Percentiles rank a stretch among this genome's conserved stretches.
Evolutionary conservation across 2,888 invertebrate species (phyloP).

Genomic region (Syrphus vitripennis): DNA sequence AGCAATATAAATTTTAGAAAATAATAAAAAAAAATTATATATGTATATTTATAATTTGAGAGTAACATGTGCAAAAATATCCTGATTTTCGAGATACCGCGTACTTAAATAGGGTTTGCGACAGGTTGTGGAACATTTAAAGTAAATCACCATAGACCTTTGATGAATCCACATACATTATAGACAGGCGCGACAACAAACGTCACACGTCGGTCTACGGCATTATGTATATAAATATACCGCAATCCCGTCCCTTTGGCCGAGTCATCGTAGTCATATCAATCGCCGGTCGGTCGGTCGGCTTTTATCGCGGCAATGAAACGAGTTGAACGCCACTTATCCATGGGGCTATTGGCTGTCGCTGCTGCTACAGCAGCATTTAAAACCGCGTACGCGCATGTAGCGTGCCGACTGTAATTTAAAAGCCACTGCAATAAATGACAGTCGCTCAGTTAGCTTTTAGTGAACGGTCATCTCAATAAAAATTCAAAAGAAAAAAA

Average conservation of each 20-base stretch:
- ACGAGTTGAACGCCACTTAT: slow-evolving; percentile 35
- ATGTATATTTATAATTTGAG: not conserved
- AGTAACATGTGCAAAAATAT: slow-evolving; percentile 63
- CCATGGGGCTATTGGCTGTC: not conserved
- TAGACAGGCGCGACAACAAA: slow-evolving; percentile 46
- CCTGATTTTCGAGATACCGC: slow-evolving; percentile 52
- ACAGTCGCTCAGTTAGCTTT: slow-evolving; percentile 70
- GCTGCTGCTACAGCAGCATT: slow-evolving; percentile 25
- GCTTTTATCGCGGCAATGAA: slow-evolving; percentile 27
- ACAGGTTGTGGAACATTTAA: slow-evolving; percentile 53
- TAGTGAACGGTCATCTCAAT: slow-evolving; percentile 69
- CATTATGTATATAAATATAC: not conserved
- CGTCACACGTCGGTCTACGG: slow-evolving; percentile 5
- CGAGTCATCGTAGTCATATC: too few relatives aligned
- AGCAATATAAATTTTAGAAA: not conserved
- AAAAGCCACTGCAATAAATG: slow-evolving; percentile 68
- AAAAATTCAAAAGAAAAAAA: slow-evolving; percentile 20
- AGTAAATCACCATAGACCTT: slow-evolving; percentile 66
- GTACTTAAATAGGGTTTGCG: slow-evolving; percentile 5
- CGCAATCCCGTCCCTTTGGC: too few relatives aligned
- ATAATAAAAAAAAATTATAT: slow-evolving; percentile 2
- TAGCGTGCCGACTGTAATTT: slow-evolving; percentile 69
- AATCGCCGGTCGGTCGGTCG: not conserved
- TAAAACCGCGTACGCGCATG: slow-evolving; percentile 49
- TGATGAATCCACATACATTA: slow-evolving; percentile 36